Evolutionary conservation across 2,888 invertebrate genomes (phyloP), one percentile per base, ranked within the genome.

Genomic region (Orchesellides sinensis): DNA sequence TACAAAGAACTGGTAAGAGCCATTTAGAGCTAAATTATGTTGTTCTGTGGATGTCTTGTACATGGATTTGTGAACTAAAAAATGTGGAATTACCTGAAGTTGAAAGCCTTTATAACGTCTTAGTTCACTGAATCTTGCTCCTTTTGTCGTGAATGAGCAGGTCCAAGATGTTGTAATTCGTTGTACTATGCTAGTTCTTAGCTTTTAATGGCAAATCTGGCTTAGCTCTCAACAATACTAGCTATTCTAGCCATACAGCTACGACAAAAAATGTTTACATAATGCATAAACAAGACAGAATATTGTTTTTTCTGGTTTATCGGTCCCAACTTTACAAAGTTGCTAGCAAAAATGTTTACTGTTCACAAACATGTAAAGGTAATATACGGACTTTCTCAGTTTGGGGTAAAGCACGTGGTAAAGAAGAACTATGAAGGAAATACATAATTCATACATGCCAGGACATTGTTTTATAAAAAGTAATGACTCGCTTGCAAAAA

Each of bases 71-170:
- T 66, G 23, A n/a, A 66, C 29, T 63, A 45, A 66, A 66, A 66
- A 66, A 45, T 45, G 47, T 66, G 47, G 66, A 66, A 47, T 66
- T 66, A 66, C 66, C 66, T 66, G 66, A 66, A 66, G 45, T 45
- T 45, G 66, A 66, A 47, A 66, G 66, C 66, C 66, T 45, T 66
- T 66, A n/a, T n/a, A 45, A 45, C 25, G 40, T 47, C 47, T 66
- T 45, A 45, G 21, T 45, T 45, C 47, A 66, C 47, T 45, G 25
- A 3, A 8, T 14, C 12, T 12, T 19, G 35, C 17, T 61, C n/a
- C 45, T 29, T 40, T 40, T 40, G 40, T 32, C 32, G n/a, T n/a
- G n/a, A n/a, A n/a, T n/a, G n/a, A n/a, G n/a, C n/a, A n/a, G n/a
- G n/a, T n/a, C n/a, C 32, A 6, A 6, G 5, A 32, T 32, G 5